Evolutionary conservation across 2,888 invertebrate genomes (phyloP), one percentile per base, ranked within the genome.

Genomic region (Schrankia costaestrigalis): DNA sequence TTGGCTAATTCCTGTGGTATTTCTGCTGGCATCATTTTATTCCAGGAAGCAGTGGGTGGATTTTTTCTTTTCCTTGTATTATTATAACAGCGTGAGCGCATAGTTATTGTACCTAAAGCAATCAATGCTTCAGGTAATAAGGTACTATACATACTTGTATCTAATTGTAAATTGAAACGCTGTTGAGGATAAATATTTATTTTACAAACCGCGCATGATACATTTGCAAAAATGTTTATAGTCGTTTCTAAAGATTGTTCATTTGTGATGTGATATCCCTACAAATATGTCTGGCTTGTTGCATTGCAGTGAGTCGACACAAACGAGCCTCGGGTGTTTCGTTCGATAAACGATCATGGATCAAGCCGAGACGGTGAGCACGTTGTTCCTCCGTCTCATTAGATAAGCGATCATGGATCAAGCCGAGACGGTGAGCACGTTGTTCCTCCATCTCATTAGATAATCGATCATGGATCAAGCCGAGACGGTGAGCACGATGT

Each of bases 31-130:
- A 27, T 27, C 40, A 48, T 53, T 36, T 50, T 50, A 34, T 53
- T 56, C 47, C 46, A 56, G 31, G 33, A 50, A 7, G 49, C 47
- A 11, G 26, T 30, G n/a, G 46, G 1, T 30, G 46, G 45, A 34
- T 41, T 31, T 45, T 49, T 46, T n/a, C 31, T 14, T 43, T 49
- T 49, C 23, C 31, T 47, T n/a, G 46, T 37, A 39, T 34, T 41
- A 34, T 34, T 52, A 3, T 35, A 13, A 31, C 45, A 53, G n/a
- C 46, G 45, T 17, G 39, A 26, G 27, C 45, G 47, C 4, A 41
- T 48, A 26, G 30, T 34, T 26, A 43, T 52, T 29, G 12, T 28
- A 28, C 22, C 22, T 22, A 26, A 21, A 26, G 25, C 7, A 29
- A 35, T 24, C 22, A 37, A 24, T 35, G 41, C 34, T 35, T 41